Base-by-base conservation (phyloP, 2,888 invertebrate species). In the Hypsopygia costalis region DNA sequence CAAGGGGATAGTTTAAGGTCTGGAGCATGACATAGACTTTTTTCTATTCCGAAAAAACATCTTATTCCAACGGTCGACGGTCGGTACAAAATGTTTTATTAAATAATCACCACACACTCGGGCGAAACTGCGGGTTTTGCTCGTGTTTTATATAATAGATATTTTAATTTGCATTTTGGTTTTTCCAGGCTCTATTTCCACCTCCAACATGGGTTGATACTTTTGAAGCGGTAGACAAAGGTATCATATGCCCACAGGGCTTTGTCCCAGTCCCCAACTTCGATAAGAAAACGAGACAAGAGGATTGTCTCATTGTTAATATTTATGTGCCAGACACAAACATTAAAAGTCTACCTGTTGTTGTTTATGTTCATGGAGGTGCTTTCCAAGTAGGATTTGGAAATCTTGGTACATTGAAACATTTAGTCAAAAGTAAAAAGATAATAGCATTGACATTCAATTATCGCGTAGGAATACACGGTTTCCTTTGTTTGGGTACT, bases 281-380 rank as follows among this genome's bases (percentile, higher is more conserved):
- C 4, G 4, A 16, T 16, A 16, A 16, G 3, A 16, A 34, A 34
- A 16, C 4, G 7, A 25, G 40, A 3, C 46, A 41, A 37, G 64
- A 64, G 40, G 51, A 64, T 36, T 67, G 63, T 32, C 49, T 65
- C 3, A 43, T 61, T 12, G 53, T 59, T 3, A 62, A 55, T 41
- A 20, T 62, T 6, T 61, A 51, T 20, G 52, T 57, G 1, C 66
- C 62, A 6, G 54, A 58, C 11, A 41, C 41, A 8, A 55, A 41
- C 16, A 33, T 41, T 16, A 49, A 35, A 3, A 37, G 49, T 8
- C 36, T 61, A 2, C 66, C 78, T 7, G 79, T 79, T 0, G 47
- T 77, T 38, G 65, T 79, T 30, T 58, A 60, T 43, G 58, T 79
- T 11, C 80, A 81, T 36, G 77, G 76, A 20, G 80, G 78, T 8